Base-by-base conservation (phyloP, 64 coral and sea anemone genomes). In the Stylophora pistillata region DNA sequence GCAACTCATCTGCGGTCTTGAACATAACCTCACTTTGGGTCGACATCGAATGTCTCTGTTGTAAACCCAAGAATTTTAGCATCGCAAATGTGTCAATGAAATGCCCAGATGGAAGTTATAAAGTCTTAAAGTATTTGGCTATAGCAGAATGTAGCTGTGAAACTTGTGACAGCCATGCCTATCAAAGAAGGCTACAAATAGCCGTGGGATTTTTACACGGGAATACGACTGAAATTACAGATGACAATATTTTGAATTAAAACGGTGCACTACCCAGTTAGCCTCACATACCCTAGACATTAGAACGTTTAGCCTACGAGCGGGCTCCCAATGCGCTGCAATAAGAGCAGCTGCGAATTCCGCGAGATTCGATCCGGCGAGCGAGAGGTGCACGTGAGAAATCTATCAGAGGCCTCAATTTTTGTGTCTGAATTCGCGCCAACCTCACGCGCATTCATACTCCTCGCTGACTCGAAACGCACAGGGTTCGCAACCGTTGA, bases 141-240 rank as follows among this genome's bases (percentile, higher is more conserved):
- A 87, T 87, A 9, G 75, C 72, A 4, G 72, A 73, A 74, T 87
- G 85, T 30, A 27, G 66, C 20, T 87, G 85, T 47, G 71, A 76
- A 16, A 13, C 56, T 37, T 87, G 85, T 75, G 85, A 25, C 33
- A 56, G 53, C 53, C 23, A 21, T 56, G 75, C 9, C 15, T 78
- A 78, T 5, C 2, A 78, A 52, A 15, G 52, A 0, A 78, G 56
- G 37, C 21, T 78, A 15, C n/a, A 25, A 56, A 25, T 17, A 53
- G 34, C 53, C 18, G 33, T 53, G 32, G 34, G 73, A 0, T 13
- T 53, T n/a, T 56, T 78, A 12, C 18, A 25, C 29, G 75, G 53
- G 53, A 78, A 78, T 57, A 23, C 11, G 20, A 78, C 52, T 13
- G 18, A 76, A 37, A 18, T 23, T 11, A 23, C 73, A 53, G 23